Base-by-base conservation (phyloP, 2,113 vertebrate species). In the Chloebia gouldiae region DNA sequence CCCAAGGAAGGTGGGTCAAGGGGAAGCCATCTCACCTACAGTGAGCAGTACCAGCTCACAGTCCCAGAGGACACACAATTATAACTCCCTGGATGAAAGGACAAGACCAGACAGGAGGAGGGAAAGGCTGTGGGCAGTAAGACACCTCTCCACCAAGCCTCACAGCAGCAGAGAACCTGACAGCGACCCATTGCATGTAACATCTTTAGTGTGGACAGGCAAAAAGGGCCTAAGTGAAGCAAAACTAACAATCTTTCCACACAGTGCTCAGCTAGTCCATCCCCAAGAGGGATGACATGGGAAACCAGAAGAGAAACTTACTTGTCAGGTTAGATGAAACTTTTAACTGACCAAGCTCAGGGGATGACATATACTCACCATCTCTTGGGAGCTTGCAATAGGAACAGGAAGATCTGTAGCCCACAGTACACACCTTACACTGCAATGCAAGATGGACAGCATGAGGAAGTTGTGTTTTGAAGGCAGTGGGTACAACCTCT, bases 311-410 rank as follows among this genome's bases (percentile, higher is more conserved):
- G 40, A 68, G 64, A 88, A 86, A 93, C 92, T 92, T 88, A 82
- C 90, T 86, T 85, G 50, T 66, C 13, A 59, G 40, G 35, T 28
- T 28, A 75, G 87, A 60, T 30, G 56, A 86, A 81, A 86, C 40
- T 78, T 91, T 60, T 66, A 86, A 82, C 5, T 0, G 0, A 69
- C 5, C 61, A 72, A 72, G 39, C 18, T 47, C 44, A 45, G 15
- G 23, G 37, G 17, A 82, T 13, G 68, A 71, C 75, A 83, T 11
- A 81, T 81, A 97, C 98, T 98, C 76, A 98, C 98, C 98, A 90
- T 98, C 98, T 93, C 97, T 97, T 66, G 98, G 96, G 16, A 98
- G 96, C 90, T 98, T 98, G 97, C 98, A 98, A 94, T 98, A 97
- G 80, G 97, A 98, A 94, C 98, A 98, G 33, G 97, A 98, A 91